These are phyloP conservation scores for Ephestia elutella DNA, from an alignment of 1,140 invertebrate genomes.

Conservation along the genomic window DNA sequence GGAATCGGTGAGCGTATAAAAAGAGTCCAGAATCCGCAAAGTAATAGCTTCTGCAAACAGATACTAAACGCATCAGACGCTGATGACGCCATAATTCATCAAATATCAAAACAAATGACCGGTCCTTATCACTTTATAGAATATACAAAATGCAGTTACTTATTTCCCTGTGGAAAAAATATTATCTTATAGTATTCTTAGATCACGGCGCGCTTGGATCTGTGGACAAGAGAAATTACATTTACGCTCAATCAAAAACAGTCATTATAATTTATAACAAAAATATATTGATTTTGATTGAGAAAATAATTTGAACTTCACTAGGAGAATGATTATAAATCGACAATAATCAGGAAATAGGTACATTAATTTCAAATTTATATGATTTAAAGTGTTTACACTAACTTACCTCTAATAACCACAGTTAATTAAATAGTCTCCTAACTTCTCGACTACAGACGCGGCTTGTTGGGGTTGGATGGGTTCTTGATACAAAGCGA, in stretches of 20 bases:
- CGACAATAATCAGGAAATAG: too few relatives aligned
- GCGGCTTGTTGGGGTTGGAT: slow-evolving; percentile 95
- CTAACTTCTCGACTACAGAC: slow-evolving; percentile 95
- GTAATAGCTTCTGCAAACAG: slow-evolving; percentile 60
- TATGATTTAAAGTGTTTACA: too few relatives aligned
- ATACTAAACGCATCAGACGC: slow-evolving; percentile 63
- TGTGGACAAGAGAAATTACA: slow-evolving; percentile 44
- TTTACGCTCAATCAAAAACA: slow-evolving; percentile 2
- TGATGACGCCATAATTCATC: slow-evolving; percentile 68
- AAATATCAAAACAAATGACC: slow-evolving; percentile 73
- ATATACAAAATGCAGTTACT: slow-evolving; percentile 76
- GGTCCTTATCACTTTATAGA: slow-evolving; percentile 75
- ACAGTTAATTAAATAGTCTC: slow-evolving; percentile 94
- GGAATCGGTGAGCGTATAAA: slow-evolving; percentile 71
- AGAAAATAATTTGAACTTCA: too few relatives aligned
- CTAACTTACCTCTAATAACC: slow-evolving; percentile 85
- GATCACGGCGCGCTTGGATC: slow-evolving; percentile 74
- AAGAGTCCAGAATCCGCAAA: slow-evolving; percentile 66
- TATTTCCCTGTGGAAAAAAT: slow-evolving; percentile 75
- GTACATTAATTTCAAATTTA: too few relatives aligned
- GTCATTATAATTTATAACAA: background rate
- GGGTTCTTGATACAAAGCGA: slow-evolving; percentile 94
- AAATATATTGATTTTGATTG: background rate
- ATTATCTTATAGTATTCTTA: slow-evolving; percentile 75
- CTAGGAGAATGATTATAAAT: too few relatives aligned